These are phyloP conservation scores for Centrocercus urophasianus DNA, from an alignment of 2,113 vertebrate species.

Conservation along the genomic window DNA sequence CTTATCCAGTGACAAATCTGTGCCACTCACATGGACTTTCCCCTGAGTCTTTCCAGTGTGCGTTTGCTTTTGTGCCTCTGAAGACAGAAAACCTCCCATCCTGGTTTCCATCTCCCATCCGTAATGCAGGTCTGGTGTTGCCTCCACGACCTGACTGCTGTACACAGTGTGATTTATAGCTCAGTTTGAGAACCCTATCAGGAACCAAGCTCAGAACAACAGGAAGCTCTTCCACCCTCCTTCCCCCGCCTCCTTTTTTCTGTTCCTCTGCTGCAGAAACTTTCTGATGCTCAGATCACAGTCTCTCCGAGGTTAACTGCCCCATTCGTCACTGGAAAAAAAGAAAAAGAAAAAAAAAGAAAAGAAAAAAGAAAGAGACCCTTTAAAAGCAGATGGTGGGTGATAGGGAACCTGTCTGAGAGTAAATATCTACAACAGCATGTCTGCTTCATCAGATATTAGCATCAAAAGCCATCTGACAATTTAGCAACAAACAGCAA, in stretches of 20 bases:
- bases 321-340: constrained; percentile 31
- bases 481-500: constrained; percentile 62
- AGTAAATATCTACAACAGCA: constrained; percentile 56
- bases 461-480: constrained; percentile 68
- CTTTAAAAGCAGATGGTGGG: constrained; percentile 58
- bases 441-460: constrained; percentile 71
- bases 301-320: neutral
- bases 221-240: constrained; percentile 46
- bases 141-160: neutral
- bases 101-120: neutral
- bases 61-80: neutral
- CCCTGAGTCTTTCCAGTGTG: neutral
- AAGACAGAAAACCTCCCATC: neutral
- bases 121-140: neutral
- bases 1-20: neutral
- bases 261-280: constrained; percentile 49
- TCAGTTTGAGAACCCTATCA: constrained; percentile 43
- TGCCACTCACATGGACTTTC: rapidly evolving
- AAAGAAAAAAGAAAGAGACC: neutral
- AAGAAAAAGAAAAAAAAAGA: neutral
- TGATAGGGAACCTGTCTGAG: constrained; percentile 57
- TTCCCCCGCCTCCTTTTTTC: constrained; percentile 27
- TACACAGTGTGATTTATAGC: constrained; percentile 14
- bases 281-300: constrained; percentile 68
- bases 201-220: constrained; percentile 49